Base-by-base conservation (phyloP, 2,888 invertebrate genomes). In the Stenichneumon culpator region DNA sequence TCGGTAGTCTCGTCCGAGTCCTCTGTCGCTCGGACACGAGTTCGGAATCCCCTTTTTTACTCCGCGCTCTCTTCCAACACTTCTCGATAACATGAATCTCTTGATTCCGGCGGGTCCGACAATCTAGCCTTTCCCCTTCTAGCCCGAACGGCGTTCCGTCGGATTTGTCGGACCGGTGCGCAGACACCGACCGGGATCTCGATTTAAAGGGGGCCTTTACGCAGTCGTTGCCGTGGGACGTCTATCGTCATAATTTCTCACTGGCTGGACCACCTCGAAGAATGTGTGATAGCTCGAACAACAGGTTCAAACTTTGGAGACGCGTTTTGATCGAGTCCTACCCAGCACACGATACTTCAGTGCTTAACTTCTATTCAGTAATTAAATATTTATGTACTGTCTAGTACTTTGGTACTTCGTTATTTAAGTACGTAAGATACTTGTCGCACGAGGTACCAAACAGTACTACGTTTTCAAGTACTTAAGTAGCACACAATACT, bases 131-230 rank as follows among this genome's bases (percentile, higher is more conserved):
- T 25, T 57, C 28, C 36, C 36, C 14, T 36, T 22, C 28, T 54
- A 14, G 28, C 22, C 47, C 28, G n/a, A 39, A 11, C 52, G n/a
- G 73, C 9, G 25, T 39, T 22, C 22, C 57, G 25, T 32, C 32
- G 44, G 75, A 75, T 65, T 32, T 28, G 75, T 47, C 44, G 70
- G 25, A 47, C 50, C 50, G n/a, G n/a, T 3, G 36, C n/a, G 36
- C 87, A 83, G 86, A 87, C 87, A 86, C 86, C 87, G 86, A 32
- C 67, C 52, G 54, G 86, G 87, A 88, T 86, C 87, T 86, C 88
- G 82, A 87, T 86, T 86, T 87, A 87, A 87, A 86, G 87, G 86
- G 83, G 88, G 86, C 86, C 88, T 90, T 91, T 90, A 90, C 88
- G 88, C 86, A 86, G 90, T 86, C 86, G 88, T 89, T 89, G 91